These are phyloP conservation scores for Perognathus longimembris DNA, from an alignment of 2,113 vertebrate species.

Conservation along the genomic window DNA sequence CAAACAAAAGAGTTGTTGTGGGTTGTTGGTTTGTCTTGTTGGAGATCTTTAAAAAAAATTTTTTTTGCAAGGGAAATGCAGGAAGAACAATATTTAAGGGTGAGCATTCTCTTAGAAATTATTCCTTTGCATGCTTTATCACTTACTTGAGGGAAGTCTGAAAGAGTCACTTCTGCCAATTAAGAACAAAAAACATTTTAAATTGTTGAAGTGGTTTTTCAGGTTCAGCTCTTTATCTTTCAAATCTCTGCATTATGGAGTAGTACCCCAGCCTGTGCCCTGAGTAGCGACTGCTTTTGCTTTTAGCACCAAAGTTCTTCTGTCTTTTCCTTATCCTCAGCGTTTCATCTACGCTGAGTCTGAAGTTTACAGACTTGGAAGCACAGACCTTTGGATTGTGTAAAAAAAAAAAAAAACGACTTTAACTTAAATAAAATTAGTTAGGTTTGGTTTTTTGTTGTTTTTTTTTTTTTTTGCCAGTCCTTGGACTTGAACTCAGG, in stretches of 20 bases:
- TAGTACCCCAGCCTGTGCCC: not conserved
- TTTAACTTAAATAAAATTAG: too few relatives aligned
- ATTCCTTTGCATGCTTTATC: conserved; percentile 16
- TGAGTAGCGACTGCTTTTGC: not conserved
- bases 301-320: not conserved
- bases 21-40: not conserved
- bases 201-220: conserved; percentile 17
- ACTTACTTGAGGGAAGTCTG: conserved; percentile 25
- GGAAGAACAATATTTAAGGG: not conserved
- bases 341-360: conserved; percentile 51
- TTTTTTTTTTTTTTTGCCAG: not conserved
- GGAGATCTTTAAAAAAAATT: conserved; percentile 29
- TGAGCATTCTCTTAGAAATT: conserved; percentile 33
- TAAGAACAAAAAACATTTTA: conserved; percentile 36
- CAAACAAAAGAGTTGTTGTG: not conserved
- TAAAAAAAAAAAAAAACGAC: too few relatives aligned
- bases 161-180: not conserved
- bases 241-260: not conserved
- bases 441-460: too few relatives aligned
- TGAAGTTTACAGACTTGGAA: conserved; percentile 41
- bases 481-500: not conserved
- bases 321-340: not conserved
- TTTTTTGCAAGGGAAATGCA: conserved; percentile 27
- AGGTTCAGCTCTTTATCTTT: conserved; percentile 6
- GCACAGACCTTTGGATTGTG: not conserved